Conservation (phyloP, 2,113 vertebrate genomes). For the Ia io region DNA sequence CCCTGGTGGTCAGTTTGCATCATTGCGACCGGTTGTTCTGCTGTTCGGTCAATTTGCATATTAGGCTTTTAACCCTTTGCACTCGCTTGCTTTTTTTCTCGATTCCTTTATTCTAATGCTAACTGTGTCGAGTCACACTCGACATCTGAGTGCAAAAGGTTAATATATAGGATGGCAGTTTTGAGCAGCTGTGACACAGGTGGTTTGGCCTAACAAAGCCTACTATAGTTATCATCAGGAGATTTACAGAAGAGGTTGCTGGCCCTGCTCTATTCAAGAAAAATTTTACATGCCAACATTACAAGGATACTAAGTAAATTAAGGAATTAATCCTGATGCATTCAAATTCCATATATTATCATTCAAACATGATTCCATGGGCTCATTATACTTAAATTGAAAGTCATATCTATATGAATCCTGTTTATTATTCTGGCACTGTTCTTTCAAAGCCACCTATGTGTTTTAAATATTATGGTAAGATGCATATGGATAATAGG, state of each 20-base stretch:
- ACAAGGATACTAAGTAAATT: neutral
- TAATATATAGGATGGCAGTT: neutral
- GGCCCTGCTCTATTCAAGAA: neutral
- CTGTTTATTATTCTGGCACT: neutral
- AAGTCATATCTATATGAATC: neutral
- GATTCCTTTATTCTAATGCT: no score
- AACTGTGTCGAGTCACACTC: no score
- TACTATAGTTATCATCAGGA: neutral
- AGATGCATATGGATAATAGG: neutral
- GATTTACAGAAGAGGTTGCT: neutral
- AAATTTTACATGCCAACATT: neutral
- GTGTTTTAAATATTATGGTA: conserved; percentile 36
- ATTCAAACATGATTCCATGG: neutral
- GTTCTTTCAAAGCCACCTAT: neutral
- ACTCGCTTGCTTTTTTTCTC: no score
- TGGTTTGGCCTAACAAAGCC: neutral
- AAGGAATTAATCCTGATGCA: neutral
- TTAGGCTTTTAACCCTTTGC: no score
- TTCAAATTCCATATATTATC: neutral
- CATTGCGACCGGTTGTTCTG: no score
- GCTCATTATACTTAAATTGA: neutral
- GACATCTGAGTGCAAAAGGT: no score
- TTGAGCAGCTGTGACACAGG: neutral
- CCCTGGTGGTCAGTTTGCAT: no score
- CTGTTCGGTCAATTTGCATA: no score